Evolutionary conservation across 2,113 vertebrate species (phyloP).

Genomic region (Proteles cristata): DNA sequence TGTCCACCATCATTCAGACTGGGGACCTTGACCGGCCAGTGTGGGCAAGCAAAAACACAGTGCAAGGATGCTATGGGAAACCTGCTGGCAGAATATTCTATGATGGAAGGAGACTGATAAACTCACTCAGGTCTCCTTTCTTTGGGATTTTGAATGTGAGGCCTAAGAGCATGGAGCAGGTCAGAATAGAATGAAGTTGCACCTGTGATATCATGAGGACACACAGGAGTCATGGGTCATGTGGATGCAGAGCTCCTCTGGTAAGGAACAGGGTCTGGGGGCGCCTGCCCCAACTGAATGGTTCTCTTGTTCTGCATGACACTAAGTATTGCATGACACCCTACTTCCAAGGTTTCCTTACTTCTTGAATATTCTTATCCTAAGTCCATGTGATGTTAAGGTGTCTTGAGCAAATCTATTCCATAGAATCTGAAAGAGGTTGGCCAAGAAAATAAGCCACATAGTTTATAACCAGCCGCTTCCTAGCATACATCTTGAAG

Average conservation of each 20-base stretch:
- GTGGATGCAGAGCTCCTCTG: no score
- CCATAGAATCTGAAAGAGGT: not conserved
- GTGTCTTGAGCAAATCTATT: not conserved
- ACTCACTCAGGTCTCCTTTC: not conserved
- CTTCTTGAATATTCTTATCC: not conserved
- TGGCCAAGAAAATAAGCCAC: not conserved
- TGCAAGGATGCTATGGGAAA: not conserved
- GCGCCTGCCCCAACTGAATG: accelerated
- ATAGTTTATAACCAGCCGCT: not conserved
- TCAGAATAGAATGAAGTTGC: not conserved
- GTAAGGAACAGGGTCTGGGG: not conserved
- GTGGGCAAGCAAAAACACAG: not conserved
- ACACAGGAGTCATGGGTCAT: accelerated
- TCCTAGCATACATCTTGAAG: not conserved
- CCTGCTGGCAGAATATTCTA: not conserved
- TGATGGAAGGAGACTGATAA: not conserved
- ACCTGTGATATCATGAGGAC: no score
- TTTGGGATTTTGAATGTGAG: not conserved
- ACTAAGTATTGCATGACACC: not conserved
- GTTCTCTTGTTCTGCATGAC: not conserved
- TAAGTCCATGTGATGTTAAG: not conserved
- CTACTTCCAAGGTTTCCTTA: not conserved
- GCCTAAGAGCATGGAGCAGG: not conserved
- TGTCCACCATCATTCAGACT: not conserved
- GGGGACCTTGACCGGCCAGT: no score